phyloP scores from a whole-genome alignment of 2,797 vertebrate species.

The Girardinus metallicus region DNA sequence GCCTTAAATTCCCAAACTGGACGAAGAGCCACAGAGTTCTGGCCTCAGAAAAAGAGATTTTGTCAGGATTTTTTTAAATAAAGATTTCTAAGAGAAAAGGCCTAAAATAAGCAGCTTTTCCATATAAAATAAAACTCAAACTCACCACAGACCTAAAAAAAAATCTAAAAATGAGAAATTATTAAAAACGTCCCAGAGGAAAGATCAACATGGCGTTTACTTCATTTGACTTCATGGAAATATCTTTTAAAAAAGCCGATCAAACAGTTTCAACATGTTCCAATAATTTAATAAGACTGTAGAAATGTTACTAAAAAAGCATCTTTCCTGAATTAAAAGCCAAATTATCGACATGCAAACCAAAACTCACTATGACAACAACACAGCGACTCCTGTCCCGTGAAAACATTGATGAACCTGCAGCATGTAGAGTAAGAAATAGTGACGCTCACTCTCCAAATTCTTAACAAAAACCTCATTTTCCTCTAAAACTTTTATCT shows the following conservation, averaged over 20 bases:
- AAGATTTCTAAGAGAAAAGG: no score
- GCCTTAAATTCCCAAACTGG: neutral
- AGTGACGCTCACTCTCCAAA: neutral
- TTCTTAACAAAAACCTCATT: neutral
- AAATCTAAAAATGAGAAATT: neutral
- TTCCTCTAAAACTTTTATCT: neutral
- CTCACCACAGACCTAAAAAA: no score
- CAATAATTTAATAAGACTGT: neutral
- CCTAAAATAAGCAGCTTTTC: neutral
- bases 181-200: neutral
- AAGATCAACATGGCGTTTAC: neutral
- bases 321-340: neutral
- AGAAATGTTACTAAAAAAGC: neutral
- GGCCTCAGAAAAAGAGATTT: no score
- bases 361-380: neutral
- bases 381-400: neutral
- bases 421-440: neutral
- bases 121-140: neutral
- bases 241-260: neutral
- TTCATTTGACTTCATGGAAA: neutral
- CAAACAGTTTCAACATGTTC: neutral
- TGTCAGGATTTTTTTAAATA: no score
- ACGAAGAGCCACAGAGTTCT: neutral
- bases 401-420: neutral
- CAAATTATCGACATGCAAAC: neutral